Conservation (phyloP, 2,888 invertebrate genomes). For the Hipparchia sbordonii region DNA sequence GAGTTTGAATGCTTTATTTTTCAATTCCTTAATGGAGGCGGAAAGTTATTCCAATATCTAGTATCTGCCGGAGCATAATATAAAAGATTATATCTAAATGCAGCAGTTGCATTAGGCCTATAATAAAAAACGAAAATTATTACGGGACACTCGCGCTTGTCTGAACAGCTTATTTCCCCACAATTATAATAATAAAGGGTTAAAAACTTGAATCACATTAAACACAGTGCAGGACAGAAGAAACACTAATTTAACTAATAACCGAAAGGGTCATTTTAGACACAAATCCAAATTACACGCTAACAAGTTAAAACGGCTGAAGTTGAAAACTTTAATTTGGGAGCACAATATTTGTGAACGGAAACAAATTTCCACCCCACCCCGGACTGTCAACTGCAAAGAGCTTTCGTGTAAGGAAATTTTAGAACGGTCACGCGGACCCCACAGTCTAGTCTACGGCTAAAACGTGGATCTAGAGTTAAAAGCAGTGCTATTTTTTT, state of each 20-base stretch:
- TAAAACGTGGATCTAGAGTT: slow-evolving; percentile 32
- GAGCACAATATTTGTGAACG: slow-evolving; percentile 65
- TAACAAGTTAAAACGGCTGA: slow-evolving; percentile 62
- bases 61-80: no score
- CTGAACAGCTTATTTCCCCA: slow-evolving; percentile 5
- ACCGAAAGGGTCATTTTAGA: slow-evolving; percentile 34
- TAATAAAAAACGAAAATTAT: not conserved
- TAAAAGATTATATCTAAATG: not conserved
- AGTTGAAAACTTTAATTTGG: slow-evolving; percentile 67
- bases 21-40: no score
- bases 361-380: slow-evolving; percentile 53
- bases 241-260: slow-evolving; percentile 30
- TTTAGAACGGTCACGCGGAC: slow-evolving; percentile 66
- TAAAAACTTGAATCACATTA: slow-evolving; percentile 9
- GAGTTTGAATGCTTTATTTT: no score
- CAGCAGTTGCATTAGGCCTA: not conserved
- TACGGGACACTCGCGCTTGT: not conserved
- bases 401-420: slow-evolving; percentile 71
- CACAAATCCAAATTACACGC: slow-evolving; percentile 46
- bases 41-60: no score
- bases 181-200: slow-evolving; percentile 12
- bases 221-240: slow-evolving; percentile 13
- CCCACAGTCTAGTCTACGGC: slow-evolving; percentile 48
- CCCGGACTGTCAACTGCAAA: slow-evolving; percentile 71
- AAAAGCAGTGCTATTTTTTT: slow-evolving; percentile 18